Percentiles rank a stretch among this genome's conserved stretches.
phyloP scores from a whole-genome alignment of 2,888 invertebrate genomes.

The Microctonus brassicae region DNA sequence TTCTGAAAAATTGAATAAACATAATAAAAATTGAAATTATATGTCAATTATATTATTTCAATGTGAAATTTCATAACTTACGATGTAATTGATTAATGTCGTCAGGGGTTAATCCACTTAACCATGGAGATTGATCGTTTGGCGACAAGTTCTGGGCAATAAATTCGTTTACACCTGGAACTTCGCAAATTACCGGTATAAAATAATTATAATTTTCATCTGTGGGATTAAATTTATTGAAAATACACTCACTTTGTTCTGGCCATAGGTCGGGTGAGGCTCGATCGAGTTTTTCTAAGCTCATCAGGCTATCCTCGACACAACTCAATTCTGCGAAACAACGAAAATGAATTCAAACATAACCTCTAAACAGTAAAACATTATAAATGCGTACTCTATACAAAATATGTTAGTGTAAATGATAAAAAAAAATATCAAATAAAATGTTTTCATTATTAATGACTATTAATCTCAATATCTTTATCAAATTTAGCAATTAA shows the following conservation, averaged over 20 bases:
- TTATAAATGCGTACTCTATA: constrained; percentile 48
- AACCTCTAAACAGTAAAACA: constrained; percentile 4
- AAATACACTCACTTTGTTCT: constrained; percentile 84
- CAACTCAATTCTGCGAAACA: constrained; percentile 57
- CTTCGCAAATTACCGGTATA: constrained; percentile 70
- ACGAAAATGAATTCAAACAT: not conserved
- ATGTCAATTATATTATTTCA: constrained; percentile 1
- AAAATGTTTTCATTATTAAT: constrained; percentile 34
- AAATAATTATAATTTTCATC: constrained; percentile 43
- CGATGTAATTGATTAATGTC: constrained; percentile 84
- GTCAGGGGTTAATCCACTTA: constrained; percentile 78
- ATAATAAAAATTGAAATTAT: constrained; percentile 8
- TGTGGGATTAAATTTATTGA: constrained; percentile 19
- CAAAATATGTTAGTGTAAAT: constrained; percentile 7
- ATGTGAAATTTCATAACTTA: constrained; percentile 66
- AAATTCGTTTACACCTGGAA: constrained; percentile 92
- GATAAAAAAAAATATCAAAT: not conserved
- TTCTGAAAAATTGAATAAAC: too few relatives aligned
- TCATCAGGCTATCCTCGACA: constrained; percentile 83
- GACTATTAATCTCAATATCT: not conserved
- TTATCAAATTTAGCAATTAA: not conserved
- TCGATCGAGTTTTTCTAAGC: constrained; percentile 91
- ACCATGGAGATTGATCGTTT: constrained; percentile 77
- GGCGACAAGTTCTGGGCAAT: constrained; percentile 77
- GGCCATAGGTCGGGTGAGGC: constrained; percentile 98